These are phyloP conservation scores for Gulo gulo DNA, from an alignment of 2,113 vertebrate genomes.

Conservation along the genomic window DNA sequence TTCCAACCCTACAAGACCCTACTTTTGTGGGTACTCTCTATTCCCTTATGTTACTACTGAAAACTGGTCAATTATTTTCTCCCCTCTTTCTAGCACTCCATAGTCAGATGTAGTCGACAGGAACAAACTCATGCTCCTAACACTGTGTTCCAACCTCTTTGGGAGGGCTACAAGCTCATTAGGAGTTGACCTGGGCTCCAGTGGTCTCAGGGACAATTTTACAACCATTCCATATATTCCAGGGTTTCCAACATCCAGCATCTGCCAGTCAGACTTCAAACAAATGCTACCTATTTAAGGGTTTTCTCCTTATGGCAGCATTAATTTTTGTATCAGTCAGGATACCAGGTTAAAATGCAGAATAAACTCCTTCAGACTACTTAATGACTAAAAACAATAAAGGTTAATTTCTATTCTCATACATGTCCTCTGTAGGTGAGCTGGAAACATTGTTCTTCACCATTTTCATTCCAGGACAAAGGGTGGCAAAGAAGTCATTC, in stretches of 20 bases:
- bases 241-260: background rate
- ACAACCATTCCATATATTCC: background rate
- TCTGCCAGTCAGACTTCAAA: background rate
- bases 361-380: background rate
- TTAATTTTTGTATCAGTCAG: background rate
- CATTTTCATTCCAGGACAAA: background rate
- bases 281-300: background rate
- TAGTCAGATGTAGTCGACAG: background rate
- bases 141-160: background rate
- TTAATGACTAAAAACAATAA: background rate
- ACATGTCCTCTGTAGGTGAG: background rate
- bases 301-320: background rate
- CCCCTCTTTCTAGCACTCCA: background rate
- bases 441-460: background rate
- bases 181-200: background rate
- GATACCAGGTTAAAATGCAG: background rate
- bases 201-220: background rate
- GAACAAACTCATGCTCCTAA: background rate
- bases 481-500: background rate
- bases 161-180: background rate
- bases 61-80: background rate
- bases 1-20: background rate
- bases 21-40: background rate
- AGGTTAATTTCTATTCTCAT: background rate
- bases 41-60: background rate